Evolutionary conservation across 2,797 vertebrate species (phyloP), one percentile per base, ranked within the genome.

Genomic region (Erpetoichthys calabaricus): DNA sequence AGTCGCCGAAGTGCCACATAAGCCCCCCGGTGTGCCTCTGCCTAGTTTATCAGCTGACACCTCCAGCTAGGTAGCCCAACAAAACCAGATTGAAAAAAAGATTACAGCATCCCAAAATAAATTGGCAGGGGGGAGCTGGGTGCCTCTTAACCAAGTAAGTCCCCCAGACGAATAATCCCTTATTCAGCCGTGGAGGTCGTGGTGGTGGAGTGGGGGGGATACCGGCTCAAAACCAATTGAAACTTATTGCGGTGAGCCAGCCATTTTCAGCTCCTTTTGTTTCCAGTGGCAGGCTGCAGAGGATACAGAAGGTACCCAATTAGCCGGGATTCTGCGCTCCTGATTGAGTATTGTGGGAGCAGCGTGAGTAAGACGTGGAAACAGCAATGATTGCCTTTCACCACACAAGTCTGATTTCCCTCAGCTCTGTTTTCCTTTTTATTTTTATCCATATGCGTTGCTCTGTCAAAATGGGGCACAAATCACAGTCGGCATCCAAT

Each of bases 271-370:
- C 53, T 42, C 53, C 53, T 42, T 54, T 42, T 54, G 10, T 41
- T 42, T 42, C 53, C 53, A 42, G 41, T 41, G 6, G 9, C 53
- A 6, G 9, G 5, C 41, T 7, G 41, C 5, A 43, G 8, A 54
- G 53, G 53, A 54, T 54, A 54, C 53, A 54, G 53, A 54, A 54
- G 53, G 53, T 54, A 54, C 9, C 53, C 53, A 54, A 54, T 54
- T 54, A 54, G 53, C 10, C 5, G 42, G 53, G 53, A 54, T 54
- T 54, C 53, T 54, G 5, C 44, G 53, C 41, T 5, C 53, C 44
- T 54, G 53, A 54, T 54, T 54, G 53, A 54, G 53, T 54, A 54
- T 54, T 54, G 53, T 54, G 53, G 53, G 53, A 42, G 1, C 41
- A 41, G 42, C 42, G 53, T 54, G 53, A 54, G 10, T 7, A 41